Evolutionary conservation across 1,140 invertebrate genomes (phyloP), one percentile per base, ranked within the genome.

Genomic region (Eurosta solidaginis): DNA sequence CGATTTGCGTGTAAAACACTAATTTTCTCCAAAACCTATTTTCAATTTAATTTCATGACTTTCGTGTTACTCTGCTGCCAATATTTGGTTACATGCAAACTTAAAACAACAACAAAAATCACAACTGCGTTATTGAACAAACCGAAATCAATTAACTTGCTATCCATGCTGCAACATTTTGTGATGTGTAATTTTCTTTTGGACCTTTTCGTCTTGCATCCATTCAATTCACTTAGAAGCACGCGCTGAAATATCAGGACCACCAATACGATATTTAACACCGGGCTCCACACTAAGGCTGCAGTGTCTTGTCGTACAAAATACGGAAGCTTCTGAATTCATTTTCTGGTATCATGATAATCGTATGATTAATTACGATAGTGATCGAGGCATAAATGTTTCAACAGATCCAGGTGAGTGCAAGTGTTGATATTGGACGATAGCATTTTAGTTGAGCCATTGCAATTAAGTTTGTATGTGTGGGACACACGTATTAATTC

Each of bases 311-410:
- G 92, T 96, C 9, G 91, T 93, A 81, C 92, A 95, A 80, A 95
- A 94, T 63, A 96, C 95, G 1, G 94, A 95, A 83, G 91, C 92
- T 2, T 94, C 94, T 1, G 92, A 93, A 12, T 96, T 93, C 84
- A 92, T 96, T 45, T 96, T 96, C 90, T 96, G 95, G 96, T 97
- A 96, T 88, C 95, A 96, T 88, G 94, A 96, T 85, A 93, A 93
- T 82, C 90, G 94, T 77, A 96, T 96, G 94, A 95, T 96, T 86
- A 96, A 96, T 88, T 96, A 96, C 87, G 95, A 96, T 88, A 89
- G 92, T 76, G 93, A 94, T 89, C 91, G 93, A 76, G 94, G 94
- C 44, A 93, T 95, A 81, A 96, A 95, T 83, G 95, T 94, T 44
- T 94, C 92, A 80, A 92, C 92, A 22, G 91, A 93, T 49, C 84